Base-by-base conservation (phyloP, 1,140 invertebrate genomes). In the Radopholus similis region DNA sequence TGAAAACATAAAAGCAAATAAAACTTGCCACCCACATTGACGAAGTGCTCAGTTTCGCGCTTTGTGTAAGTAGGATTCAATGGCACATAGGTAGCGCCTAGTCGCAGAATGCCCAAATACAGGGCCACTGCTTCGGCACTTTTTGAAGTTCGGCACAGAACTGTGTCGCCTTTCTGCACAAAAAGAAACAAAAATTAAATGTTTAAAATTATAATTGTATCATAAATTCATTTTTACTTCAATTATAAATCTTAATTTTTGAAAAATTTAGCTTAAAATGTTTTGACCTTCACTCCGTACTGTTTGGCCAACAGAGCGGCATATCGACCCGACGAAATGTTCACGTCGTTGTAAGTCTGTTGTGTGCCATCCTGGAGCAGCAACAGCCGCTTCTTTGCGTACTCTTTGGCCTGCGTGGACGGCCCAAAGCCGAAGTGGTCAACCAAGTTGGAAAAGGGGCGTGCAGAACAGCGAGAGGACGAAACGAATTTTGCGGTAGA, bases 81-180 rank as follows among this genome's bases (percentile, higher is more conserved):
- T 21, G 79, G 79, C 57, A 81, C 73, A 42, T 82, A 81, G 37
- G 81, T 71, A 6, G 78, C 79, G 23, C 79, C 79, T 26, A 81
- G 37, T 35, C 74, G 59, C 4, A 81, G 71, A 21, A 75, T 73
- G 9, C 75, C 79, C 11, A 81, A 71, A 57, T 81, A 81, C 4
- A 81, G 66, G 15, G 78, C 68, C 26, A 78, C 64, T 18, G 63
- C 74, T n/a, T 82, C 78, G 5, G 67, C 47, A 15, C 54, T 68
- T 59, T 81, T 81, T 13, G 70, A 64, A 2, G 70, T 72, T 57
- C 78, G 47, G 4, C 78, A 82, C 23, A 82, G 54, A 11, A 81
- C 35, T 13, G 78, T 69, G 51, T 81, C 79, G 4, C 79, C 80
- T 67, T 82, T 82, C 72, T 80, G 47, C 49, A 72, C 53, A 53